Evolutionary conservation across 2,113 vertebrate genomes (phyloP).

Genomic region (Odobenus rosmarus): DNA sequence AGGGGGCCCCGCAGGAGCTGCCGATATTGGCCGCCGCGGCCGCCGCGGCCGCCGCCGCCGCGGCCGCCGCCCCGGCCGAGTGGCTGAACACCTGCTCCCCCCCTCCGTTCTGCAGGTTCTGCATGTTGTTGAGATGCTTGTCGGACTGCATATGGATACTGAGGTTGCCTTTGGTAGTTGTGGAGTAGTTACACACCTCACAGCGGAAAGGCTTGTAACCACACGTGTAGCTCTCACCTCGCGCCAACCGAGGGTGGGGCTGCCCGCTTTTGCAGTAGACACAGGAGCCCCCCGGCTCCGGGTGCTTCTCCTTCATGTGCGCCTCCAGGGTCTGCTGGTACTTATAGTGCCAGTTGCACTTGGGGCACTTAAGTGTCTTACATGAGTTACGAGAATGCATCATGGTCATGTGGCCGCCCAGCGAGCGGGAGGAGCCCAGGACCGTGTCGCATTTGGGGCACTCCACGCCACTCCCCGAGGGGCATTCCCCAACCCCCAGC

Average conservation of each 20-base stretch:
- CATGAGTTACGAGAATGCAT: conserved; percentile 99
- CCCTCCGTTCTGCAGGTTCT: conserved; percentile 97
- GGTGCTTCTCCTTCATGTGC: conserved; percentile 99
- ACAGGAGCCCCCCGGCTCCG: conserved; percentile 96
- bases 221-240: conserved; percentile 99
- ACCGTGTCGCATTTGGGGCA: conserved; percentile 99
- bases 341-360: conserved; percentile 99
- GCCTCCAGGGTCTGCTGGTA: conserved; percentile 99
- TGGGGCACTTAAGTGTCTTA: conserved; percentile 99
- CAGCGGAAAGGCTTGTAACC: conserved; percentile 99
- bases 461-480: conserved; percentile 96
- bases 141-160: conserved; percentile 99
- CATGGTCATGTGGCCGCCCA: conserved; percentile 99
- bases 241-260: conserved; percentile 96
- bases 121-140: conserved; percentile 99
- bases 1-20: conserved; percentile 94
- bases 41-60: conserved; percentile 88
- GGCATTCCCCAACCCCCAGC: conserved; percentile 94
- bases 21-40: conserved; percentile 90
- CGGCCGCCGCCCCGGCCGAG: conserved; percentile 89
- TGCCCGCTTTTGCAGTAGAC: conserved; percentile 97
- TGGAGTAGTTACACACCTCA: conserved; percentile 99
- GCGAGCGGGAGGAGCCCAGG: conserved; percentile 96
- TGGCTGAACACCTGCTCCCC: conserved; percentile 97
- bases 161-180: conserved; percentile 99